Percentiles rank a stretch among this genome's conserved stretches.
phyloP scores from a whole-genome alignment of 2,113 vertebrate species.

The Crocuta crocuta region DNA sequence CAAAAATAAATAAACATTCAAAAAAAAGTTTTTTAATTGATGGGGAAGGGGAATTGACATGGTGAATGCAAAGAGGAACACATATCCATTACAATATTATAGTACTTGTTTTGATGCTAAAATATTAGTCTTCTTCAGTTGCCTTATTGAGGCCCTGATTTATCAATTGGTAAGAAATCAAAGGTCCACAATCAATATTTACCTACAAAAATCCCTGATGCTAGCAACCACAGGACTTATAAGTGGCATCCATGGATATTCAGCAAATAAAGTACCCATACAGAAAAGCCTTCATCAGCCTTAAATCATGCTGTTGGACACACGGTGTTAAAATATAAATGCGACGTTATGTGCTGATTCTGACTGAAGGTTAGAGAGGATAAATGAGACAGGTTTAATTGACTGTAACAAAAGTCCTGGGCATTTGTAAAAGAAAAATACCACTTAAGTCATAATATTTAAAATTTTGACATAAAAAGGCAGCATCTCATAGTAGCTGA shows the following conservation, averaged over 20 bases:
- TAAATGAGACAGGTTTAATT: conserved; percentile 74
- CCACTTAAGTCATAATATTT: conserved; percentile 53
- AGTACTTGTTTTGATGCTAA: not conserved
- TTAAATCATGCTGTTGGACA: conserved; percentile 6
- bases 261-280: conserved; percentile 18
- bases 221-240: conserved; percentile 46
- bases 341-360: not conserved
- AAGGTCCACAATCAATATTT: conserved; percentile 62
- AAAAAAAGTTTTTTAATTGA: not conserved
- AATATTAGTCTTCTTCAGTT: not conserved
- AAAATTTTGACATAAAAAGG: conserved; percentile 55
- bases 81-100: not conserved
- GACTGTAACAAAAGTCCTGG: conserved; percentile 50
- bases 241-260: conserved; percentile 10
- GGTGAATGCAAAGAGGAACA: not conserved
- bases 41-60: not conserved
- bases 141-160: conserved; percentile 48
- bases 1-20: too few species aligned
- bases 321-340: conserved; percentile 41
- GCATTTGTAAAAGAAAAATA: conserved; percentile 65
- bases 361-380: conserved; percentile 56
- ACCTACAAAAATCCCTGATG: conserved; percentile 51
- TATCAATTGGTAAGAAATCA: conserved; percentile 63
- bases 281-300: not conserved
- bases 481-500: conserved; percentile 37